Evolutionary conservation across 2,888 invertebrate genomes (phyloP).

Genomic region (Lasioglossum pauxillum): DNA sequence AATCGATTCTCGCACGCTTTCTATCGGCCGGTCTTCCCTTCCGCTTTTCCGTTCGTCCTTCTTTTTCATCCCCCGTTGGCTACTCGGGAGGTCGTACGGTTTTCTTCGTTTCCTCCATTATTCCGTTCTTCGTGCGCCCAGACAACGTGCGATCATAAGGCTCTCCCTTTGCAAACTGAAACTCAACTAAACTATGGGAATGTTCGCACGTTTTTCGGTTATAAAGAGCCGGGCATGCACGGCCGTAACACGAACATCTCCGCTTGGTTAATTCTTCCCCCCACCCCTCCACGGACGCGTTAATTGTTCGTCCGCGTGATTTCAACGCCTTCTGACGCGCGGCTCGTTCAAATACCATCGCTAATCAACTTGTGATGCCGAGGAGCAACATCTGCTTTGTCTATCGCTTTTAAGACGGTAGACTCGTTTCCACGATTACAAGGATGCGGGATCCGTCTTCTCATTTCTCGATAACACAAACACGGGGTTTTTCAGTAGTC

Average conservation of each 20-base stretch:
- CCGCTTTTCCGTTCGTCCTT: constrained; percentile 45
- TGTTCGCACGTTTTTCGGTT: constrained; percentile 67
- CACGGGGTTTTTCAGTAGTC: too few relatives aligned
- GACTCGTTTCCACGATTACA: too few relatives aligned
- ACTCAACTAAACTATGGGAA: constrained; percentile 62
- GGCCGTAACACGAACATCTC: constrained; percentile 36
- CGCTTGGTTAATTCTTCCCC: constrained; percentile 33
- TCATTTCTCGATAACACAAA: too few relatives aligned
- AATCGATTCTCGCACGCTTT: constrained; percentile 62
- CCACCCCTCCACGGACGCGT: not conserved
- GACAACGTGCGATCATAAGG: constrained; percentile 65
- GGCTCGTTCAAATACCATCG: not conserved
- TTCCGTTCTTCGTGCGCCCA: constrained; percentile 46
- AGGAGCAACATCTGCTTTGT: not conserved
- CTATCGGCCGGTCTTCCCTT: constrained; percentile 35
- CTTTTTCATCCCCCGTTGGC: constrained; percentile 25
- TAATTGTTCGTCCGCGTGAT: constrained; percentile 23
- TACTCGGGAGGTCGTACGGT: constrained; percentile 12
- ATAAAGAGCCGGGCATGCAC: constrained; percentile 46
- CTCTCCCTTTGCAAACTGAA: constrained; percentile 55
- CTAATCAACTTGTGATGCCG: not conserved
- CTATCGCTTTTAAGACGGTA: not conserved
- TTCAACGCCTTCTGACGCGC: constrained; percentile 4
- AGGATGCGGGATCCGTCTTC: too few relatives aligned
- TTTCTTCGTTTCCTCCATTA: constrained; percentile 53